Conservation (phyloP, 2,797 vertebrate genomes). For the Lepus townsendii region DNA sequence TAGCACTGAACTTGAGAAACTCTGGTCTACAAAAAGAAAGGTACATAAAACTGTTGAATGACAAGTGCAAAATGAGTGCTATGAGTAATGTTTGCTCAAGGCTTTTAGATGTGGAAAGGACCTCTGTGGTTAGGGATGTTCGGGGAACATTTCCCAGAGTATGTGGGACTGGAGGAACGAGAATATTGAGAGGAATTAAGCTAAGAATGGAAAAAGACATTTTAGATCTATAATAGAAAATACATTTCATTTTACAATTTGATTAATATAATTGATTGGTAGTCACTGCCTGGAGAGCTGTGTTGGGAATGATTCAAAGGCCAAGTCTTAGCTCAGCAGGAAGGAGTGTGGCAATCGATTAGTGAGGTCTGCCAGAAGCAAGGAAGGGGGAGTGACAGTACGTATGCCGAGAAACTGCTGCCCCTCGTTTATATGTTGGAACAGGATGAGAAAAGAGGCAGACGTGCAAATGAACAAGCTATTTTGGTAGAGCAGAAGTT, state of each 20-base stretch:
- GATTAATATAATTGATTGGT: slow-evolving; percentile 74
- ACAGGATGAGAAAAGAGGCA: background rate
- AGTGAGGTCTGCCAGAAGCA: slow-evolving; percentile 68
- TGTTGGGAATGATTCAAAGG: slow-evolving; percentile 39
- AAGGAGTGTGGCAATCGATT: slow-evolving; percentile 56
- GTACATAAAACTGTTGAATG: background rate
- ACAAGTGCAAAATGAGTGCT: background rate
- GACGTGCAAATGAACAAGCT: slow-evolving; percentile 5
- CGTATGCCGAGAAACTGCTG: background rate
- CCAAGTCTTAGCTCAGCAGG: slow-evolving; percentile 75
- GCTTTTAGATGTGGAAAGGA: background rate
- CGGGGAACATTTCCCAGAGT: slow-evolving; percentile 9
- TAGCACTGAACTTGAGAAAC: background rate
- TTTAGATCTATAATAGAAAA: slow-evolving; percentile 55
- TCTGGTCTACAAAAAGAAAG: background rate
- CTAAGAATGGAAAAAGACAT: slow-evolving; percentile 47
- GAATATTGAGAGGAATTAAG: slow-evolving; percentile 22
- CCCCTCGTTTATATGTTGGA: slow-evolving; percentile 12
- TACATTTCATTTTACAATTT: slow-evolving; percentile 63
- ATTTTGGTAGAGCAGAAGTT: background rate
- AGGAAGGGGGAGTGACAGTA: background rate
- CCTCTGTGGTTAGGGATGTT: background rate
- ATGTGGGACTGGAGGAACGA: background rate
- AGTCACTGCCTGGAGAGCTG: background rate
- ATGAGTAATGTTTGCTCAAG: background rate